Conservation (phyloP, 2,113 vertebrate species). For the Apistogramma diplotaenia region DNA sequence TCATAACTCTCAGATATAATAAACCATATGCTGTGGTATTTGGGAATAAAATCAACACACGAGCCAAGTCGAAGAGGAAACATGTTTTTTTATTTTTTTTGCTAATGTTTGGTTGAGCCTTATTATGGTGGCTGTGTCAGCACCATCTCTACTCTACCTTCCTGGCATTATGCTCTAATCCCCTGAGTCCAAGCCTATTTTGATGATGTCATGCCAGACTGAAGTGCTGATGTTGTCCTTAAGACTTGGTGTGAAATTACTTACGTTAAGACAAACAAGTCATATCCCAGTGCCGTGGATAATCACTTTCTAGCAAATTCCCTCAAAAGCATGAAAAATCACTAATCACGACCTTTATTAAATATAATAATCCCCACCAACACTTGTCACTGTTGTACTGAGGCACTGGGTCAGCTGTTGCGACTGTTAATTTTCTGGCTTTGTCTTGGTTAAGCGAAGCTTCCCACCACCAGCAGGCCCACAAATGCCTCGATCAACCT, state of each 20-base stretch:
- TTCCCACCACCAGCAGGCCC: neutral
- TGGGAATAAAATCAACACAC: neutral
- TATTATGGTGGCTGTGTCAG: constrained; percentile 36
- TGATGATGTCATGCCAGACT: constrained; percentile 52
- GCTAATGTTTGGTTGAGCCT: neutral
- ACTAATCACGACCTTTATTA: neutral
- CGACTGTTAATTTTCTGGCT: neutral
- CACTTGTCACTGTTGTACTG: neutral
- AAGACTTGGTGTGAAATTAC: constrained; percentile 54
- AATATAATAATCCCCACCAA: neutral
- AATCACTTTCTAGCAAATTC: neutral
- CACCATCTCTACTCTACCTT: constrained; percentile 19
- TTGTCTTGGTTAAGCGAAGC: neutral
- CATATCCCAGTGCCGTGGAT: neutral
- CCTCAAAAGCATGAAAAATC: neutral
- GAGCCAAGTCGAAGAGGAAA: neutral
- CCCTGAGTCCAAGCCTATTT: constrained; percentile 34
- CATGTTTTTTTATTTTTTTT: neutral
- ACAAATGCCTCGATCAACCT: neutral
- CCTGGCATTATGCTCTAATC: constrained; percentile 39
- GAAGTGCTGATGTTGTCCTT: constrained; percentile 49
- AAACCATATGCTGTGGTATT: neutral
- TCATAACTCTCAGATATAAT: neutral
- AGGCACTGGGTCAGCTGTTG: neutral
- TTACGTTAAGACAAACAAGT: constrained; percentile 39